Base-by-base conservation (phyloP, 2,888 invertebrate species). In the Drosophila longiperda region DNA sequence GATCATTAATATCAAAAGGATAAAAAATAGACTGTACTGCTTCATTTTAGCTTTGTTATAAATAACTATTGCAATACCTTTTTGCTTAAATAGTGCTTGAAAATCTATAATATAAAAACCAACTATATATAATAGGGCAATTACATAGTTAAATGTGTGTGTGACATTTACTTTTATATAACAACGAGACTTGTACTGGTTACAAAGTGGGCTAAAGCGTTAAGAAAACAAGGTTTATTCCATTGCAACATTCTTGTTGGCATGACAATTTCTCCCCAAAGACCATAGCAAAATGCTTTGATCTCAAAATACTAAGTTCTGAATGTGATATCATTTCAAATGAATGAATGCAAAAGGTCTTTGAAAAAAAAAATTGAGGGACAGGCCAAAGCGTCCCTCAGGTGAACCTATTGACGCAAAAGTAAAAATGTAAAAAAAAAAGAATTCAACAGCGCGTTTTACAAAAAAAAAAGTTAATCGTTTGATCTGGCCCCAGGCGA, bases 401-500 rank as follows among this genome's bases (percentile, higher is more conserved):
- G 53, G 64, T 9, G 8, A n/a, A 40, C 49, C 23, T 32, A 20
- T 20, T n/a, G 60, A 9, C 26, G 32, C 38, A 40, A 20, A 45
- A 12, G 48, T 29, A 36, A 20, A n/a, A 12, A 12, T 5, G 32
- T 36, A 52, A 17, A 52, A 36, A 48, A 42, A 17, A 52, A 45
- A 66, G 26, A 4, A 29, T 60, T 29, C 2, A 17, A n/a, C 8
- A 36, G 33, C 12, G 42, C 34, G 42, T 53, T 66, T 38, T 49
- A 65, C 23, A 29, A 29, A 29, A 29, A 29, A 50, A 52, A 66
- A 73, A 79, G 77, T 61, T 45, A 62, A 62, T n/a, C 82, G 70
- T 88, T 85, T 87, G 89, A 89, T 89, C 83, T 80, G 77, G 34
- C 69, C 71, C 69, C 57, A 49, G 72, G 60, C 67, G 49, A 89